Base-by-base conservation (phyloP, 2,888 invertebrate species). In the Phyto melanocephala region DNA sequence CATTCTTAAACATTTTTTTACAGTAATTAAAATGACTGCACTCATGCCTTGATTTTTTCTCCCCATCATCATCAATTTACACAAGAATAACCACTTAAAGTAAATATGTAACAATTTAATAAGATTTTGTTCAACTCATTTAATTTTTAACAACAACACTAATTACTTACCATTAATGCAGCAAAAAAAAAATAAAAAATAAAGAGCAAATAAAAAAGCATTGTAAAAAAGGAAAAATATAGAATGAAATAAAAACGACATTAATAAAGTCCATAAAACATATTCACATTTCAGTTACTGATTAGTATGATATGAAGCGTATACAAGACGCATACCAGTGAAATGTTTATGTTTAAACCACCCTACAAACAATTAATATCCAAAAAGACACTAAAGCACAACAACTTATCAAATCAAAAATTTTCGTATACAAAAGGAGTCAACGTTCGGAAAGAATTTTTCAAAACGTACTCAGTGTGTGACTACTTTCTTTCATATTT, bases 291-390 rank as follows among this genome's bases (percentile, higher is more conserved):
- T 87, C 87, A 87, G 88, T 89, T 88, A 87, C 88, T 89, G 89
- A 89, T 89, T 89, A 89, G 90, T 86, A 87, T 86, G 90, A 88
- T 89, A 89, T 87, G 87, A 89, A 88, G 89, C 89, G 87, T 89
- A 87, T 58, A 84, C 33, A 28, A 20, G n/a, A n/a, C n/a, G n/a
- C n/a, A n/a, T n/a, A n/a, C n/a, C n/a, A n/a, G n/a, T 62, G 42
- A 0, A 65, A 58, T 22, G 75, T 75, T 22, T n/a, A 5, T 22
- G 33, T 60, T 20, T 28, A 24, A 24, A 42, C 7, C 3, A 28
- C 28, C 28, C 28, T 5, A 6, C 28, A 28, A 28, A 28, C 4
- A 28, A 28, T 28, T 28, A 5, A 5, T 28, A 28, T 28, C 28
- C 3, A 28, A 28, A 28, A 28, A 28, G 4, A 5, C 6, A n/a